Percentiles rank a stretch among this genome's conserved stretches.
Evolutionary conservation across 2,113 vertebrate species (phyloP).

Genomic region (Otis tarda): DNA sequence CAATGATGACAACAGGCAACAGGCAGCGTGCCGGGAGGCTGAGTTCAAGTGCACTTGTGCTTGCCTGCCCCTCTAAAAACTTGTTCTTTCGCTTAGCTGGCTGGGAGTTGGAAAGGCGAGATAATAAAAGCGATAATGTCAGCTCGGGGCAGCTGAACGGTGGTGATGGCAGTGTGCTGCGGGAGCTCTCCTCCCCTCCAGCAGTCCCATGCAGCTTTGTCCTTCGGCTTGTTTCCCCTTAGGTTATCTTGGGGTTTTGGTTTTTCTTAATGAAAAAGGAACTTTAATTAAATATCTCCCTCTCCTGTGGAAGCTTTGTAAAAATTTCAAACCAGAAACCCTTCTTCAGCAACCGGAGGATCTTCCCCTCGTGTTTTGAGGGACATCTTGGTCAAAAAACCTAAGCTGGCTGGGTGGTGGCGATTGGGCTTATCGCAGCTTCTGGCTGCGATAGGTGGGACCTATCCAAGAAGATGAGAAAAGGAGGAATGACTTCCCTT

Average conservation of each 20-base stretch:
- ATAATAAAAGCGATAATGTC: not conserved
- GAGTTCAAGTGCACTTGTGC: not conserved
- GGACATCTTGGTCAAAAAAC: not conserved
- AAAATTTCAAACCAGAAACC: not conserved
- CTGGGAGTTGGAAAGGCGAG: not conserved
- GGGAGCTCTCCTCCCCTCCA: not conserved
- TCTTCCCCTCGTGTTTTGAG: not conserved
- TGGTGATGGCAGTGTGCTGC: not conserved
- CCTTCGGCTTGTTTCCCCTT: not conserved
- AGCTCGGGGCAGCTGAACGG: not conserved
- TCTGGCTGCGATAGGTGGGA: not conserved
- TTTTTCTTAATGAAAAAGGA: not conserved
- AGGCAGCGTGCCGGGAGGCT: not conserved
- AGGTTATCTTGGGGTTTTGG: not conserved
- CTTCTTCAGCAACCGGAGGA: accelerated
- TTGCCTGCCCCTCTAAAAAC: not conserved
- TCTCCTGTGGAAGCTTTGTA: not conserved
- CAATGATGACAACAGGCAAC: not conserved
- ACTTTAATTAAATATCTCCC: not conserved
- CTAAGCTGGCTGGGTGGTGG: not conserved
- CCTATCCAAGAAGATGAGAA: not conserved
- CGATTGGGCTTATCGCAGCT: not conserved
- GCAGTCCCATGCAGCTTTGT: not conserved
- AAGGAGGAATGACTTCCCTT: not conserved
- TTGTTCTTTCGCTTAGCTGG: not conserved